Conservation (phyloP, 2,888 invertebrate species). For the Malacosoma neustria region DNA sequence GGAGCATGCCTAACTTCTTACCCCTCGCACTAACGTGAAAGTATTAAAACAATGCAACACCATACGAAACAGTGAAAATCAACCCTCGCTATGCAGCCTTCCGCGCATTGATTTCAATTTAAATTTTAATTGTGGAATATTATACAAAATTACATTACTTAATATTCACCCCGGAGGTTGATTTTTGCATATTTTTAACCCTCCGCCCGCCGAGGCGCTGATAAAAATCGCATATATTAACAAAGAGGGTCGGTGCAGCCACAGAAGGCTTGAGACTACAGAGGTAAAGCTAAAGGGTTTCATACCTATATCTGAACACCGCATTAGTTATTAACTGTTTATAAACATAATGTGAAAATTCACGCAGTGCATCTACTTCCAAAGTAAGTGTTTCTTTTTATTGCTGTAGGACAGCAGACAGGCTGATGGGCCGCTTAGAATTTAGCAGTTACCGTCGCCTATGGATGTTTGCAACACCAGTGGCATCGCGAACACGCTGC, state of each 20-base stretch:
- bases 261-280: too few species aligned
- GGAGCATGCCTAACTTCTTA: background rate
- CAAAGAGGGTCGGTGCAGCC: conserved; percentile 36
- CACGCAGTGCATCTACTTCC: too few species aligned
- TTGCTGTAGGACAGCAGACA: too few species aligned
- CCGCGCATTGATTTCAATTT: conserved; percentile 77
- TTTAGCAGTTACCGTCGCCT: too few species aligned
- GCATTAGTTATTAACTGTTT: too few species aligned
- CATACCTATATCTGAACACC: too few species aligned
- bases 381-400: too few species aligned
- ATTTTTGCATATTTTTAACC: conserved; percentile 70
- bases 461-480: too few species aligned
- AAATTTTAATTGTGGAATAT: conserved; percentile 75
- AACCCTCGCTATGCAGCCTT: conserved; percentile 21
- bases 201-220: conserved; percentile 37
- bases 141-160: conserved; percentile 72
- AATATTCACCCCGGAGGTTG: conserved; percentile 67
- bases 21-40: background rate
- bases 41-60: background rate
- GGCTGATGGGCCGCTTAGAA: too few species aligned
- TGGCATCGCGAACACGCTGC: too few species aligned
- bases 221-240: conserved; percentile 69
- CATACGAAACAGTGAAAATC: background rate
- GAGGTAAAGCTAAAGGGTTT: too few species aligned
- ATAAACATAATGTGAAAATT: too few species aligned